Evolutionary conservation across 2,113 vertebrate species (phyloP), one percentile per base, ranked within the genome.

Genomic region (zebrafish (Danio rerio)): DNA sequence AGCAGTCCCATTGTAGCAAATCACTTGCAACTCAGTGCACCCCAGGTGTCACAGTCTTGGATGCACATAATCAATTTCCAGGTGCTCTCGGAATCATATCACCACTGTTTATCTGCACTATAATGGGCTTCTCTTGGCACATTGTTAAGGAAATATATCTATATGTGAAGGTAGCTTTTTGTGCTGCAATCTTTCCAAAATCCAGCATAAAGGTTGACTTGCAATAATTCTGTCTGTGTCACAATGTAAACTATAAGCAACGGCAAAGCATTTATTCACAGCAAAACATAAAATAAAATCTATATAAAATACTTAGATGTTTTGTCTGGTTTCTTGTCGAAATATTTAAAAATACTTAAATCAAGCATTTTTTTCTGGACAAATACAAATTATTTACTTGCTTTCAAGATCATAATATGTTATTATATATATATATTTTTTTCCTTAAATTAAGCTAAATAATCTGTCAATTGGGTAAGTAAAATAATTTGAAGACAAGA

Each of bases 11-110:
- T 78, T 81, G 76, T 81, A 87, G 78, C 69, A 86, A 78, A 77
- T 78, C 63, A 53, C 88, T 89, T 88, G 78, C 84, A 88, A 43
- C 77, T 86, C 89, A 81, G 86, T 84, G 87, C 47, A 85, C 42
- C 62, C 89, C 74, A 83, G 65, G 71, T 83, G 49, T 73, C 75
- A 83, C 63, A 79, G 80, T 73, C 21, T 80, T 20, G 7, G 10
- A 63, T 62, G 56, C 76, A 47, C 7, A 75, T 47, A 47, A 47
- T 72, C 16, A 49, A 10, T 49, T 7, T 56, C 21, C 45, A 47
- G 43, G 9, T 65, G 40, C 62, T 43, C 13, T n/a, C 31, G 40
- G 12, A 62, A 42, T 68, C n/a, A 11, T 68, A 47, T 68, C 3
- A 9, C 9, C 43, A 45, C 86, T 87, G 31, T 78, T 85, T 83